Evolutionary conservation across 2,113 vertebrate species (phyloP).

Genomic region (Scopus umbretta): DNA sequence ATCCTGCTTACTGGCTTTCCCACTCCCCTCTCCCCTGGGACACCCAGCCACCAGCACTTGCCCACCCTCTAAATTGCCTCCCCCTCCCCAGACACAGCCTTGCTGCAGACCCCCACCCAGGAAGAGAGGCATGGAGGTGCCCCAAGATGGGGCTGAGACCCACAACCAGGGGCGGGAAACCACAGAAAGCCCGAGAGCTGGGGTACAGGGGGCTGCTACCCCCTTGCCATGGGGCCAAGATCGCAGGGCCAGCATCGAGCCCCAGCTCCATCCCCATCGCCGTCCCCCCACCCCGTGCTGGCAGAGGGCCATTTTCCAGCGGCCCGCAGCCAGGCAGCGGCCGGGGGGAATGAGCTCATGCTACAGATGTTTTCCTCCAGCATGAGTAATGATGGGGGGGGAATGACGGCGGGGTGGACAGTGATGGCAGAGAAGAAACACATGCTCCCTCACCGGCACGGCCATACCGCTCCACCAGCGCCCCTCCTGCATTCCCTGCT

Average conservation of each 20-base stretch:
- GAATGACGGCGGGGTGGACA: not conserved
- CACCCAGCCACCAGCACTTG: accelerated
- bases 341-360: constrained; percentile 44
- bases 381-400: not conserved
- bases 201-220: not conserved
- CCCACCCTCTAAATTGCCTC: not conserved
- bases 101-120: accelerated
- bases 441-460: not conserved
- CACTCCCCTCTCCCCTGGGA: not conserved
- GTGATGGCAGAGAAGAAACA: not conserved
- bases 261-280: not conserved
- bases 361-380: constrained; percentile 62
- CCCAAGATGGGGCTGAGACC: not conserved
- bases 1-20: not conserved
- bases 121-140: not conserved
- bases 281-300: not conserved
- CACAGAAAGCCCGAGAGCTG: not conserved
- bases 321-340: not conserved
- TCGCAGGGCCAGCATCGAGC: not conserved
- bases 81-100: not conserved
- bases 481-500: not conserved
- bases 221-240: not conserved
- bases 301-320: constrained; percentile 37
- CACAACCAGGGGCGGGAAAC: accelerated
- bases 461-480: not conserved